A percentile compares a stretch with the other conserved stretches of the same genome.
Conservation (phyloP, 30 jellyfish, hydroid and myxozoan species). For the Turritopsis dohrnii region DNA sequence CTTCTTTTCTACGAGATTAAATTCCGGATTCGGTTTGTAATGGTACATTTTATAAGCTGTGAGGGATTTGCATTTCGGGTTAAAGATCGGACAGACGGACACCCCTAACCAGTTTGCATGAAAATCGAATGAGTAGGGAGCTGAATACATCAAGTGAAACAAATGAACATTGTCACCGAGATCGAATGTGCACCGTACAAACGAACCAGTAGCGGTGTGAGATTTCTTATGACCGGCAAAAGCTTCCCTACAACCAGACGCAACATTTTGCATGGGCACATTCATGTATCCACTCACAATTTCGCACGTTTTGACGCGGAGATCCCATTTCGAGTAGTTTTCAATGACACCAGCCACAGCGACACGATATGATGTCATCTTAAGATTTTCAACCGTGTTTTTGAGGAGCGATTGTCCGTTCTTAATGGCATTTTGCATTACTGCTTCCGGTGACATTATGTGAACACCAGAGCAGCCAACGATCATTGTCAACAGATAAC, state of each 20-base stretch:
- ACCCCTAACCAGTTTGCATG: slow-evolving; percentile 25
- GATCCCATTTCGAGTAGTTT: slow-evolving; percentile 20
- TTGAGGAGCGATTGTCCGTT: not conserved
- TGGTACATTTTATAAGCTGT: slow-evolving; percentile 16
- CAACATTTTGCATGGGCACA: not conserved
- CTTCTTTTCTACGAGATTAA: not conserved
- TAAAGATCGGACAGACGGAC: not conserved
- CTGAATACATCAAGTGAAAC: slow-evolving; percentile 19
- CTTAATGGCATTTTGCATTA: not conserved
- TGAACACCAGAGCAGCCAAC: not conserved
- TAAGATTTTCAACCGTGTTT: slow-evolving; percentile 5
- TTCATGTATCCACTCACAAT: slow-evolving; percentile 11
- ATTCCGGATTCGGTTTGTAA: not conserved
- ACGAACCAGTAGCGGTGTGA: not conserved
- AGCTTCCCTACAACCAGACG: slow-evolving; percentile 13
- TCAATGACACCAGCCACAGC: slow-evolving; percentile 18
- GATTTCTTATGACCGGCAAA: slow-evolving; percentile 13
- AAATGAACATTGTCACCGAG: not conserved
- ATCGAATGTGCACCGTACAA: not conserved
- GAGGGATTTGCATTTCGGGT: not conserved
- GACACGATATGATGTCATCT: not conserved
- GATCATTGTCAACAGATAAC: not conserved
- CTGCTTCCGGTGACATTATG: not conserved
- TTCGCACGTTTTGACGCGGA: not conserved
- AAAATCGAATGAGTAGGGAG: slow-evolving; percentile 21